Evolutionary conservation across 1,140 invertebrate genomes (phyloP).

Genomic region (Drosophila hydei): DNA sequence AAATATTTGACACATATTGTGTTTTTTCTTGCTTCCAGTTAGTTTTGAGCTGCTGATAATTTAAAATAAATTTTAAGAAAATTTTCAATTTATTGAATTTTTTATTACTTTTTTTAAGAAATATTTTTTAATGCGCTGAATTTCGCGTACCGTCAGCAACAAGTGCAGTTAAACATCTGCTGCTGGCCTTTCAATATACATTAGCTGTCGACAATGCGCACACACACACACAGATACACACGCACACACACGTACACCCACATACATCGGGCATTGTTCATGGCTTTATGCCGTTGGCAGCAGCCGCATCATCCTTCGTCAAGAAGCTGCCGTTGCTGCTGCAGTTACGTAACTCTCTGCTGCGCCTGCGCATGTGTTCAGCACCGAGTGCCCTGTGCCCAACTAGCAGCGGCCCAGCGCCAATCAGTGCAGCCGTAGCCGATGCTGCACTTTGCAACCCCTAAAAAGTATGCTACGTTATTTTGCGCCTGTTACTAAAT

Average conservation of each 20-base stretch:
- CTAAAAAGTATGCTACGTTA: slow-evolving; percentile 78
- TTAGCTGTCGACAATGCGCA: slow-evolving; percentile 19
- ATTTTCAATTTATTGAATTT: neutral
- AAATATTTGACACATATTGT: slow-evolving; percentile 62
- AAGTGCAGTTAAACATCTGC: slow-evolving; percentile 75
- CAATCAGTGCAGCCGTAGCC: slow-evolving; percentile 54
- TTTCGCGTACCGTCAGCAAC: slow-evolving; percentile 67
- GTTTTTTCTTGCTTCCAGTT: neutral
- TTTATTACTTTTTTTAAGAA: neutral
- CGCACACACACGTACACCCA: neutral
- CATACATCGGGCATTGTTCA: slow-evolving; percentile 15
- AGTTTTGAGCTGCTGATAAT: neutral
- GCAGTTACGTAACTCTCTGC: slow-evolving; percentile 66
- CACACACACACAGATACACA: slow-evolving; percentile 9
- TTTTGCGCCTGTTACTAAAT: slow-evolving; percentile 66
- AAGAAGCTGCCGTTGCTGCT: slow-evolving; percentile 22
- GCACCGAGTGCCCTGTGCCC: slow-evolving; percentile 38
- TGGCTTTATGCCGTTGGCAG: slow-evolving; percentile 32
- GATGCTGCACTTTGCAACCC: slow-evolving; percentile 72
- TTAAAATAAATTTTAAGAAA: slow-evolving; percentile 6
- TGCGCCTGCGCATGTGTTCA: slow-evolving; percentile 67
- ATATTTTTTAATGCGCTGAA: slow-evolving; percentile 7
- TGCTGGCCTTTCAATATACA: slow-evolving; percentile 13
- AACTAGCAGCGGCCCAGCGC: slow-evolving; percentile 60
- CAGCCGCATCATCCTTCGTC: slow-evolving; percentile 34